A percentile compares a stretch with the other conserved stretches of the same genome.
Evolutionary conservation across 1,140 invertebrate genomes (phyloP).

Genomic region (Drosophila grimshawi): DNA sequence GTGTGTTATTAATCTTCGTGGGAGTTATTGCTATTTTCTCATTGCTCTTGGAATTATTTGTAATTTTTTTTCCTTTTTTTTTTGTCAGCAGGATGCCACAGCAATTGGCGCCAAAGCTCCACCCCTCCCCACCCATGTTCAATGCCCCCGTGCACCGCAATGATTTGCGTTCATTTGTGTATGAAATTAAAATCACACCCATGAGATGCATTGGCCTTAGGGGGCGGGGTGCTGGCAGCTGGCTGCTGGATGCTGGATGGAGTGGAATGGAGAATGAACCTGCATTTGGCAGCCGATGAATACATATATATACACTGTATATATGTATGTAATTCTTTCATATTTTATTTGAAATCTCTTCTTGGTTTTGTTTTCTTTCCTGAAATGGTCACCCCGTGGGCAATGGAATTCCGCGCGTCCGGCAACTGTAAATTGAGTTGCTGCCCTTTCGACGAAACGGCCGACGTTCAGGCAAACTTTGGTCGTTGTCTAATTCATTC

Average conservation of each 20-base stretch:
- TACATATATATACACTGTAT: slow-evolving; percentile 14
- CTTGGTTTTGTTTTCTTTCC: slow-evolving; percentile 4
- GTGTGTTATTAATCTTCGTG: slow-evolving; percentile 82
- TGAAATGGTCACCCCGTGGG: slow-evolving; percentile 67
- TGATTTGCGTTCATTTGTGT: slow-evolving; percentile 83
- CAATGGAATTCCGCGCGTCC: slow-evolving; percentile 60
- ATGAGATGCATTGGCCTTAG: slow-evolving; percentile 58
- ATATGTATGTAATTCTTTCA: slow-evolving; percentile 7
- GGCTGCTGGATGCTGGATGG: too few relatives aligned
- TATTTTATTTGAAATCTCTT: slow-evolving; percentile 11
- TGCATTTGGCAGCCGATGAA: slow-evolving; percentile 46
- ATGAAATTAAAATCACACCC: slow-evolving; percentile 84
- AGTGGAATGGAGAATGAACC: neutral
- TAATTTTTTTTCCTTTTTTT: slow-evolving; percentile 19
- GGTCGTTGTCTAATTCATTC: slow-evolving; percentile 76
- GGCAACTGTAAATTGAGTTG: slow-evolving; percentile 80
- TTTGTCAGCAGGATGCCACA: slow-evolving; percentile 31
- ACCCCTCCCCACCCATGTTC: neutral
- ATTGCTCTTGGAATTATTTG: slow-evolving; percentile 50
- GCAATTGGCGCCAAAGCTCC: slow-evolving; percentile 13
- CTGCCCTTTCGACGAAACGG: slow-evolving; percentile 66
- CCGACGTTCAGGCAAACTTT: slow-evolving; percentile 63
- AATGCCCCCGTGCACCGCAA: slow-evolving; percentile 14
- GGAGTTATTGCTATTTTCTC: slow-evolving; percentile 76
- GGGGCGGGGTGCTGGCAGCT: neutral